Percentiles rank a stretch among this genome's conserved stretches.
These are phyloP conservation scores for Athene cunicularia DNA, from an alignment of 2,113 vertebrate genomes.

Conservation along the genomic window DNA sequence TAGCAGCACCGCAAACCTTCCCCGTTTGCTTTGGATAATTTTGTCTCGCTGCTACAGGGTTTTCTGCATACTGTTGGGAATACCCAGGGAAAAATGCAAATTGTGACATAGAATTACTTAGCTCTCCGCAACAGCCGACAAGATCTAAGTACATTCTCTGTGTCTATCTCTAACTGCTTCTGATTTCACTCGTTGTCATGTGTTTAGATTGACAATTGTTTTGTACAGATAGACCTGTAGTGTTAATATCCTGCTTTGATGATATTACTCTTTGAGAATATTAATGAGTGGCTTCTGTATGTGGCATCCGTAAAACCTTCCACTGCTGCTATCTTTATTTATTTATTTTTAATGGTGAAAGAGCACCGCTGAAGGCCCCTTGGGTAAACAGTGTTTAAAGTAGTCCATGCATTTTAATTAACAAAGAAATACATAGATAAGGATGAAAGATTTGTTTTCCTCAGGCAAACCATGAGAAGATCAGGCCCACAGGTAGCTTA, in stretches of 20 bases:
- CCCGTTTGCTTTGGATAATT: conserved; percentile 51
- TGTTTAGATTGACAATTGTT: conserved; percentile 53
- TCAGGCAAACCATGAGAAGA: conserved; percentile 29
- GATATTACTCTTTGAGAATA: conserved; percentile 26
- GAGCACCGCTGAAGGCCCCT: conserved; percentile 3
- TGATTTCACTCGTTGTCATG: conserved; percentile 39
- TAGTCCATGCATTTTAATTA: conserved; percentile 69
- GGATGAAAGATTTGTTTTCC: conserved; percentile 57
- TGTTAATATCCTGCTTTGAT: conserved; percentile 66
- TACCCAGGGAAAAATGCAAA: conserved; percentile 37
- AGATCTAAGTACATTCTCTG: not conserved
- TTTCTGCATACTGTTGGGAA: conserved; percentile 32
- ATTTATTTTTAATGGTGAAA: not conserved
- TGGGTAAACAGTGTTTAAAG: conserved; percentile 47
- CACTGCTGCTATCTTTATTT: not conserved
- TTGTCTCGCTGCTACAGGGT: not conserved
- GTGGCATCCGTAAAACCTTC: conserved; percentile 17
- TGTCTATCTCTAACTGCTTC: not conserved
- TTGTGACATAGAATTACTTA: conserved; percentile 25
- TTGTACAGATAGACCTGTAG: conserved; percentile 45
- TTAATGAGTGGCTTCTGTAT: conserved; percentile 33
- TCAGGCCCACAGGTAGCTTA: conserved; percentile 28
- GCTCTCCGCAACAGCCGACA: not conserved
- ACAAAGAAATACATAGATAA: conserved; percentile 58
- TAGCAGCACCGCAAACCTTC: conserved; percentile 14